Conservation (phyloP, 2,797 vertebrate species). For the Nothura maculosa region DNA sequence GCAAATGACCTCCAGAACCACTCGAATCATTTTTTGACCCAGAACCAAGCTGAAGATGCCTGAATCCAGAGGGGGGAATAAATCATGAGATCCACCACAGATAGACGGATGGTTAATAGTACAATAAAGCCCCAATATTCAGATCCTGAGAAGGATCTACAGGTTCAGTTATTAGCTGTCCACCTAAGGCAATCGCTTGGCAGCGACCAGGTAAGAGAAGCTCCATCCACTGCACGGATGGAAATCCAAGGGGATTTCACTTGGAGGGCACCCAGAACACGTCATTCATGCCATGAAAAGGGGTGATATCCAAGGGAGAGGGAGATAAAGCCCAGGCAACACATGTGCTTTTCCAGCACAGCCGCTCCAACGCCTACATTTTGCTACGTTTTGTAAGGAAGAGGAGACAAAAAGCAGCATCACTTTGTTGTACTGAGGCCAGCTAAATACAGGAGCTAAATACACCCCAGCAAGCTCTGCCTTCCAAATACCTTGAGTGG, state of each 20-base stretch:
- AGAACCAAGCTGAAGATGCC: background rate
- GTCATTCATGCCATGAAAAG: background rate
- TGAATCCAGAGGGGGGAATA: background rate
- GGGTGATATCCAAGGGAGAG: background rate
- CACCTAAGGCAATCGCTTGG: background rate
- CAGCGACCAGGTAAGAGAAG: background rate
- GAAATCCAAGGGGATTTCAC: background rate
- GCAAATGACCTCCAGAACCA: background rate
- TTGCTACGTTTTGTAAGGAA: background rate
- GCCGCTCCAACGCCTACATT: background rate
- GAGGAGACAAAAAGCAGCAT: background rate
- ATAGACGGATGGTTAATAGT: background rate
- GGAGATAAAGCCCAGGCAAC: background rate
- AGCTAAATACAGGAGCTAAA: background rate
- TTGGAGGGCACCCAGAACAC: background rate
- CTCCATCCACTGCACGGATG: rapidly evolving
- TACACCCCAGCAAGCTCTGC: background rate
- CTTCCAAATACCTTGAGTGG: background rate
- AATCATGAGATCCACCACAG: background rate
- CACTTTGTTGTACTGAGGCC: background rate
- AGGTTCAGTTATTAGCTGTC: background rate
- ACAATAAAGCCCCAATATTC: background rate
- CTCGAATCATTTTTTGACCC: background rate
- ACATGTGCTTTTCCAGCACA: conserved; percentile 3
- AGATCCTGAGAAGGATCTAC: background rate